These are phyloP conservation scores for Turdus rufiventris DNA, from an alignment of 2,113 vertebrate genomes.

Conservation along the genomic window DNA sequence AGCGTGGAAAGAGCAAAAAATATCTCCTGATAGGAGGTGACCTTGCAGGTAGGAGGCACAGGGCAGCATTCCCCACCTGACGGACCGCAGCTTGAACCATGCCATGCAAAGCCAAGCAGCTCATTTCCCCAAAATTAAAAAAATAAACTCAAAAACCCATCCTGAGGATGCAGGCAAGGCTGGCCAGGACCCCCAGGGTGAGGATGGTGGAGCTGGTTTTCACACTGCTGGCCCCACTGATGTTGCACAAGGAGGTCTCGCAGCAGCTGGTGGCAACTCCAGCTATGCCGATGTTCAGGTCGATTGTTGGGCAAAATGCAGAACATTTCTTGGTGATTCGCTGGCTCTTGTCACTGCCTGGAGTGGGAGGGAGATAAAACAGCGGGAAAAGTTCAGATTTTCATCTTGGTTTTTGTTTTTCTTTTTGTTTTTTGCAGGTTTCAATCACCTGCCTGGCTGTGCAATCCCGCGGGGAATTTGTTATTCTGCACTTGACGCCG, in stretches of 20 bases:
- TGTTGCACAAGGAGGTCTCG: conserved; percentile 2
- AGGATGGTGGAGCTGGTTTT: conserved; percentile 21
- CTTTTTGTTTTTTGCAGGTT: neutral
- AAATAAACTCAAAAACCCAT: neutral
- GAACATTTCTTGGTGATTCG: conserved; percentile 46
- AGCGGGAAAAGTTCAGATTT: neutral
- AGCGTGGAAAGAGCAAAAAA: neutral
- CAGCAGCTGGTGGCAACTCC: conserved; percentile 28
- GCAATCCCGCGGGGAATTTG: fast-evolving
- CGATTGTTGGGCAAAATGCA: neutral
- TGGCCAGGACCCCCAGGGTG: conserved; percentile 16
- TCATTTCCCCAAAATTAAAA: neutral
- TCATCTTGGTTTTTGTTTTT: neutral
- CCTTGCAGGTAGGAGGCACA: neutral
- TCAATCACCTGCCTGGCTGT: fast-evolving
- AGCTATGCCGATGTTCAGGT: neutral
- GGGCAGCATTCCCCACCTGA: neutral
- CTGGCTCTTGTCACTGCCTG: neutral
- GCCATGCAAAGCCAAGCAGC: neutral
- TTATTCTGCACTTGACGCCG: neutral
- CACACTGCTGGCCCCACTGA: conserved; percentile 21
- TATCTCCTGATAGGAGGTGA: neutral
- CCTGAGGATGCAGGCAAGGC: conserved; percentile 14
- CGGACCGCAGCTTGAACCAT: fast-evolving
- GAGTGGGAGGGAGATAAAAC: neutral